phyloP scores from a whole-genome alignment of 2,113 vertebrate genomes.

The Ictalurus furcatus region DNA sequence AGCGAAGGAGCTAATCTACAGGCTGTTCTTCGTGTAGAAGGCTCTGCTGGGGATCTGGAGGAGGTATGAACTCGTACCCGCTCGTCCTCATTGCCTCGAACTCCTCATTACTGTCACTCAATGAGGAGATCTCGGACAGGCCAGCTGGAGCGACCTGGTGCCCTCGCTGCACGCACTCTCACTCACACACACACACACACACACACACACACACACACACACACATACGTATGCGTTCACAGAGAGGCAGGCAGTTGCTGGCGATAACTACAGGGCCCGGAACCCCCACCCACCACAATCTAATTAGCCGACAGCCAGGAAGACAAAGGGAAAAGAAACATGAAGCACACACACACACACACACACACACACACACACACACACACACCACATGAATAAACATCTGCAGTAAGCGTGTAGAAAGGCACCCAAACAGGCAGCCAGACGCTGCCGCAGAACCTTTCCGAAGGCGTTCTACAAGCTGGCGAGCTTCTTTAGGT shows the following conservation, averaged over 20 bases:
- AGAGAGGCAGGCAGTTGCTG: not conserved
- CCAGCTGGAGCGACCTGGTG: conserved; percentile 60
- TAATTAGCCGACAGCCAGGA: conserved; percentile 32
- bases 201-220: conserved; percentile 6
- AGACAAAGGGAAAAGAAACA: conserved; percentile 38
- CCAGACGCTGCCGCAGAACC: conserved; percentile 44
- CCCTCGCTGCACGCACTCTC: conserved; percentile 55
- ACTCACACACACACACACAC: conserved; percentile 2
- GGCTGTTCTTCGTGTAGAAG: conserved; percentile 34
- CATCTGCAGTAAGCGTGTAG: conserved; percentile 44
- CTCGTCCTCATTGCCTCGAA: conserved; percentile 62
- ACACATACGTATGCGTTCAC: not conserved
- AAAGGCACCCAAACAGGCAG: conserved; percentile 37
- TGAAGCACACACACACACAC: conserved; percentile 55
- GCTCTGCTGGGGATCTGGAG: conserved; percentile 62
- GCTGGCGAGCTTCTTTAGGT: not conserved
- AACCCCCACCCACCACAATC: conserved; percentile 39
- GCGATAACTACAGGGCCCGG: conserved; percentile 1
- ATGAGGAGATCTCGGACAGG: conserved; percentile 70
- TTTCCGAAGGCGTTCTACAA: not conserved
- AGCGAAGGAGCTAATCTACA: not conserved
- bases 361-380: conserved; percentile 51
- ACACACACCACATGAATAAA: conserved; percentile 48
- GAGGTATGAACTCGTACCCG: conserved; percentile 58
- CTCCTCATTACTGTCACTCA: conserved; percentile 79